Evolutionary conservation across 1,140 invertebrate species (phyloP).

Genomic region (Lepidotrigona ventralis): DNA sequence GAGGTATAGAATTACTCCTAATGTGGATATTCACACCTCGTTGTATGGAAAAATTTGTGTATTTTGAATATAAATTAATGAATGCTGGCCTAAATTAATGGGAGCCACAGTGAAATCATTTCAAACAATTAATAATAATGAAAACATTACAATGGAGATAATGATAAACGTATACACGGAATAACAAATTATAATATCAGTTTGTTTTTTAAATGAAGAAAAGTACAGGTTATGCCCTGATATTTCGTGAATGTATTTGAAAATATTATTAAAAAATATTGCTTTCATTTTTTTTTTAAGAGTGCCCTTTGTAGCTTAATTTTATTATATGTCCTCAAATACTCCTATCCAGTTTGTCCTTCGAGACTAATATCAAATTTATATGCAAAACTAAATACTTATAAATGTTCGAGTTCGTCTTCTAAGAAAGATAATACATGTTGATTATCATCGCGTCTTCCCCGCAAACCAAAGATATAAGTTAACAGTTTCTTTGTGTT

Average conservation of each 20-base stretch:
- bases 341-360: background rate
- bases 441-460: constrained; percentile 67
- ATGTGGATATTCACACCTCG: constrained; percentile 50
- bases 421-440: constrained; percentile 63
- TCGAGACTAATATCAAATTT: background rate
- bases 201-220: constrained; percentile 62
- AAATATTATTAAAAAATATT: constrained; percentile 75
- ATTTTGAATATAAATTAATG: constrained; percentile 73
- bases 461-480: constrained; percentile 82
- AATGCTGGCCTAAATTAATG: constrained; percentile 66
- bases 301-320: constrained; percentile 44
- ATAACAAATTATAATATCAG: constrained; percentile 55
- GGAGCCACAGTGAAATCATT: constrained; percentile 48
- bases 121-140: constrained; percentile 34
- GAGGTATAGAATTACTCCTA: constrained; percentile 50
- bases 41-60: constrained; percentile 63
- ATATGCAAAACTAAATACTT: background rate
- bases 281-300: constrained; percentile 77
- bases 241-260: constrained; percentile 74
- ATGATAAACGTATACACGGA: constrained; percentile 55
- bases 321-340: constrained; percentile 15
- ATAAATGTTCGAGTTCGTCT: constrained; percentile 54
- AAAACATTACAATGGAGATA: constrained; percentile 43
- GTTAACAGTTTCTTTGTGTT: constrained; percentile 79
- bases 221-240: constrained; percentile 59